phyloP scores from a whole-genome alignment of 2,797 vertebrate genomes.

The Dendrocincla tyrannina region DNA sequence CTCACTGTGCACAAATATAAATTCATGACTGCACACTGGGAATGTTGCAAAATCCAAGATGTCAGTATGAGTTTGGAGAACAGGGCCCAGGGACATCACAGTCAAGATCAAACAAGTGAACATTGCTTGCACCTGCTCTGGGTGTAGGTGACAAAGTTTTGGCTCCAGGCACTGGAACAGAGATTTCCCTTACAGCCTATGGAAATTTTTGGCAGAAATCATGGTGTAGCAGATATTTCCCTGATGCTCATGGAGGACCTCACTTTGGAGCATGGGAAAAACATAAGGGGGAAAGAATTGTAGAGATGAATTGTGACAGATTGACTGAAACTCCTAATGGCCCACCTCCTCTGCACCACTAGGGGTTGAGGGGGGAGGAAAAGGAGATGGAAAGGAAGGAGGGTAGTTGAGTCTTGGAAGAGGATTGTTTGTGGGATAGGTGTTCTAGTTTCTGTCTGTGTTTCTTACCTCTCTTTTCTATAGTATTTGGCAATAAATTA shows the following conservation, averaged over 20 bases:
- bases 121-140: not conserved
- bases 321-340: not conserved
- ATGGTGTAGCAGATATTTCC: not conserved
- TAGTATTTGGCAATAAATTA: not conserved
- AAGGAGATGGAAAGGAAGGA: not conserved
- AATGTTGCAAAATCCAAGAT: not conserved
- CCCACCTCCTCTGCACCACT: fast-evolving
- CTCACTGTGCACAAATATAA: not conserved
- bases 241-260: not conserved
- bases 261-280: not conserved
- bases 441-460: not conserved
- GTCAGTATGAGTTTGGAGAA: not conserved
- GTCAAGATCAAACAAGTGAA: not conserved
- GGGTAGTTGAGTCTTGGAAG: not conserved
- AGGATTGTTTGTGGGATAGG: not conserved
- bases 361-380: not conserved
- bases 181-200: not conserved
- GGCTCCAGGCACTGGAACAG: not conserved
- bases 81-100: not conserved
- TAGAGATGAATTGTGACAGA: not conserved
- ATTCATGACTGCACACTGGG: fast-evolving
- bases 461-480: not conserved
- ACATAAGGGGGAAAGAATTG: not conserved
- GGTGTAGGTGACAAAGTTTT: not conserved
- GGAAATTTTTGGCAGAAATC: not conserved